A percentile compares a stretch with the other conserved stretches of the same genome.
Conservation (phyloP, 2,797 vertebrate species). For the Propithecus perrieri region DNA sequence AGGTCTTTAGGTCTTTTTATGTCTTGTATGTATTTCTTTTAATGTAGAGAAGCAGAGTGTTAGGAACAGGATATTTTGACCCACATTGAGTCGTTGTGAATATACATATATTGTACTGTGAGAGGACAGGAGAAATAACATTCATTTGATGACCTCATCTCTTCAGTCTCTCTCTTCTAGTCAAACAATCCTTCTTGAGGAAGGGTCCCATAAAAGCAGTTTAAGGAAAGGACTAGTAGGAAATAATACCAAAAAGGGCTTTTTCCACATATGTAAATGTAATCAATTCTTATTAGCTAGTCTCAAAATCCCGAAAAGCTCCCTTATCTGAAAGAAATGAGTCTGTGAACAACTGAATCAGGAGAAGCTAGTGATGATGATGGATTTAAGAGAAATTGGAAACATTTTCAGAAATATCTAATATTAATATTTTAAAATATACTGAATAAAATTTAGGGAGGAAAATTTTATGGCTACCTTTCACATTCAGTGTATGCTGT, state of each 20-base stretch:
- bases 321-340: background rate
- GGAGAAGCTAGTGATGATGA: background rate
- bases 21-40: background rate
- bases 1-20: background rate
- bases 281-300: background rate
- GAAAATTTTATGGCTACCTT: background rate
- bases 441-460: background rate
- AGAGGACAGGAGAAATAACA: background rate
- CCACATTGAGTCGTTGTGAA: background rate
- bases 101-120: background rate
- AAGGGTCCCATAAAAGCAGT: background rate
- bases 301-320: background rate
- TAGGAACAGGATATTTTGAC: background rate
- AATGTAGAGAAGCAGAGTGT: background rate
- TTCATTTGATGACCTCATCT: background rate
- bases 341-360: background rate
- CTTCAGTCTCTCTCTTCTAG: background rate
- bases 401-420: background rate
- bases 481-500: background rate
- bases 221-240: background rate
- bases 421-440: background rate
- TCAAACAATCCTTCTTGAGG: background rate
- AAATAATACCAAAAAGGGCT: background rate
- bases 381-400: background rate
- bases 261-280: background rate